Evolutionary conservation across 2,113 vertebrate species (phyloP).

Genomic region (Genyomyrus donnyi): DNA sequence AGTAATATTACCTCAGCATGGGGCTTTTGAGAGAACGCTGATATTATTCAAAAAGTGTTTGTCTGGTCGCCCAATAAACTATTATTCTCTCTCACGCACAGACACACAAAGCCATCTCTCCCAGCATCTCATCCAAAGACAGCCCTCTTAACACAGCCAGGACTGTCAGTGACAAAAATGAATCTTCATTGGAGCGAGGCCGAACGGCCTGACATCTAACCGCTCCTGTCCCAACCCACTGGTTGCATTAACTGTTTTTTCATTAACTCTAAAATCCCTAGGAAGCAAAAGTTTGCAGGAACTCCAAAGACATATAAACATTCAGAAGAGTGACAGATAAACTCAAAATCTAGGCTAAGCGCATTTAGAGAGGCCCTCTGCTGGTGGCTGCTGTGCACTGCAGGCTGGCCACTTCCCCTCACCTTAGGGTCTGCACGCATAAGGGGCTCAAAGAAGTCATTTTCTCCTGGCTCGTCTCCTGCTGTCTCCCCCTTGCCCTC

Average conservation of each 20-base stretch:
- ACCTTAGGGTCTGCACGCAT: not conserved
- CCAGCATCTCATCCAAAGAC: not conserved
- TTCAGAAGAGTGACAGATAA: not conserved
- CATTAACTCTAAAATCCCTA: not conserved
- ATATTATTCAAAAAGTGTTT: conserved; percentile 2
- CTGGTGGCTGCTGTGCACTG: not conserved
- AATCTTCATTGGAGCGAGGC: not conserved
- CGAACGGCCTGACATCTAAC: not conserved
- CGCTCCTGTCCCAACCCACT: not conserved
- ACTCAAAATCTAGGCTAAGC: not conserved
- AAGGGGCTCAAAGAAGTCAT: not conserved
- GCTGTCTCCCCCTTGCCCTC: not conserved
- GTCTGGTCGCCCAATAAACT: not conserved
- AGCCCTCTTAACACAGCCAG: not conserved
- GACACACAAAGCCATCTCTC: not conserved
- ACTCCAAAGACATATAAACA: not conserved
- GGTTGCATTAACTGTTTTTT: not conserved
- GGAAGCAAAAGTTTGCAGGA: not conserved
- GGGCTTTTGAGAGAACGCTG: not conserved
- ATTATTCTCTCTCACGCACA: not conserved
- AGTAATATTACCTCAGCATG: not conserved
- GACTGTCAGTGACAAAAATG: not conserved
- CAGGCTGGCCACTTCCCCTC: not conserved
- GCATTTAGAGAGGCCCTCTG: not conserved
- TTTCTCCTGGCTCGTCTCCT: not conserved